These are phyloP conservation scores for Nephila pilipes DNA, from an alignment of 1,140 invertebrate genomes.

Conservation along the genomic window DNA sequence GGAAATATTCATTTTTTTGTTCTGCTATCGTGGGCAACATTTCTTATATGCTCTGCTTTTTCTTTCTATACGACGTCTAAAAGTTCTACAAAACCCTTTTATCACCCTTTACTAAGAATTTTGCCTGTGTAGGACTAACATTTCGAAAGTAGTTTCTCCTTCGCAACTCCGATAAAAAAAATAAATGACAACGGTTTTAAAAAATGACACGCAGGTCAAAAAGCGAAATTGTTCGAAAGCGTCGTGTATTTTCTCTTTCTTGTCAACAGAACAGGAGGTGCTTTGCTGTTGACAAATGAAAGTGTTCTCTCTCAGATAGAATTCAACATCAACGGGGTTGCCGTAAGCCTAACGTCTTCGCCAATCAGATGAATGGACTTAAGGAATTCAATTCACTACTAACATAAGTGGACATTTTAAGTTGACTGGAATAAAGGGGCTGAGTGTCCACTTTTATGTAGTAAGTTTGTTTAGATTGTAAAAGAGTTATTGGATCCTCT, in stretches of 20 bases:
- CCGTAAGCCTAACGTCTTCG: slow-evolving; percentile 26
- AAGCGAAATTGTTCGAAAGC: slow-evolving; percentile 60
- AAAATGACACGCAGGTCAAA: slow-evolving; percentile 62
- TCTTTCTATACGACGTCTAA: background rate
- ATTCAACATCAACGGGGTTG: slow-evolving; percentile 39
- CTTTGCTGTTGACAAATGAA: slow-evolving; percentile 56
- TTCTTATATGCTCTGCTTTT: background rate
- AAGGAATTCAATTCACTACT: slow-evolving; percentile 2
- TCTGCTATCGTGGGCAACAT: no score
- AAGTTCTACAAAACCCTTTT: slow-evolving; percentile 33
- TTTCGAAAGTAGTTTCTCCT: slow-evolving; percentile 36
- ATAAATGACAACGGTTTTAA: slow-evolving; percentile 61
- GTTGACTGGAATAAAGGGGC: background rate
- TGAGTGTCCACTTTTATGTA: background rate
- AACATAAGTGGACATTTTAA: background rate
- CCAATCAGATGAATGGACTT: slow-evolving; percentile 43
- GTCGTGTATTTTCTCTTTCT: slow-evolving; percentile 49
- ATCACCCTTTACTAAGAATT: slow-evolving; percentile 23
- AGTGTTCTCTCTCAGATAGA: slow-evolving; percentile 38
- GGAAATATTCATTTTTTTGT: no score
- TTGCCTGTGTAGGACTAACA: background rate
- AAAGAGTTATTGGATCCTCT: no score
- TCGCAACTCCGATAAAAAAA: background rate
- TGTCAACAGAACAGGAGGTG: slow-evolving; percentile 55
- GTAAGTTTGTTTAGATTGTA: no score